A percentile compares a stretch with the other conserved stretches of the same genome.
Evolutionary conservation across 1,140 invertebrate species (phyloP).

Genomic region (Phymorhynchus buccinoides): DNA sequence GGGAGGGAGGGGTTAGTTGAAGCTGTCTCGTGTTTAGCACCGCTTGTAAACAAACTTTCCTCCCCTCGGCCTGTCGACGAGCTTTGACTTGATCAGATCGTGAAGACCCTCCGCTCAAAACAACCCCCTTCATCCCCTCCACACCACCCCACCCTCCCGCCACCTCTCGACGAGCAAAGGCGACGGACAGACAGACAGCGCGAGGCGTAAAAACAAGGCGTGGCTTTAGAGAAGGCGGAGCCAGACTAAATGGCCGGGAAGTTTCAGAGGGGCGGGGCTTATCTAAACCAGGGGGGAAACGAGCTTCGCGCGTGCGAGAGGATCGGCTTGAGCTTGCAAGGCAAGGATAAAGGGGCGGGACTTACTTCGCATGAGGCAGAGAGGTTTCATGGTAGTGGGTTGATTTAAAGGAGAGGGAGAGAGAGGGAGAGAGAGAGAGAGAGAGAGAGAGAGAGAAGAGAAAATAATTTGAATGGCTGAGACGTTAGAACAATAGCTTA

Average conservation of each 20-base stretch:
- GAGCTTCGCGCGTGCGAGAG: not conserved
- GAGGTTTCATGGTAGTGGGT: not conserved
- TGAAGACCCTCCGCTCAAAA: not conserved
- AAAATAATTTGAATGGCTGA: too few relatives aligned
- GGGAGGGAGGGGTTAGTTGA: not conserved
- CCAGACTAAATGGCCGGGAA: too few relatives aligned
- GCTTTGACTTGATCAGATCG: too few relatives aligned
- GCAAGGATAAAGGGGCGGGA: too few relatives aligned
- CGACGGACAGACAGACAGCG: not conserved
- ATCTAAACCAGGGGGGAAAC: too few relatives aligned
- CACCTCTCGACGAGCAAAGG: too few relatives aligned
- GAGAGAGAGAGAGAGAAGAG: not conserved
- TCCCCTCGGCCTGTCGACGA: not conserved
- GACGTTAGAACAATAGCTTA: too few relatives aligned
- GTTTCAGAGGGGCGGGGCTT: not conserved
- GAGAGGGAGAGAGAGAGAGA: not conserved
- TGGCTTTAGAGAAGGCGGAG: not conserved
- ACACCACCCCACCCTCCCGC: too few relatives aligned
- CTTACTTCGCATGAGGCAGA: not conserved
- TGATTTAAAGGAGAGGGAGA: not conserved
- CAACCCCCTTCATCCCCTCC: too few relatives aligned
- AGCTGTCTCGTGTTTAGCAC: not conserved
- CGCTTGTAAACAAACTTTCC: slow-evolving; percentile 20
- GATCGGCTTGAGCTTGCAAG: not conserved
- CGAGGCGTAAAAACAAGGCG: not conserved